Evolutionary conservation across 1,140 invertebrate genomes (phyloP).

Genomic region (Drosophila nigromelanica): DNA sequence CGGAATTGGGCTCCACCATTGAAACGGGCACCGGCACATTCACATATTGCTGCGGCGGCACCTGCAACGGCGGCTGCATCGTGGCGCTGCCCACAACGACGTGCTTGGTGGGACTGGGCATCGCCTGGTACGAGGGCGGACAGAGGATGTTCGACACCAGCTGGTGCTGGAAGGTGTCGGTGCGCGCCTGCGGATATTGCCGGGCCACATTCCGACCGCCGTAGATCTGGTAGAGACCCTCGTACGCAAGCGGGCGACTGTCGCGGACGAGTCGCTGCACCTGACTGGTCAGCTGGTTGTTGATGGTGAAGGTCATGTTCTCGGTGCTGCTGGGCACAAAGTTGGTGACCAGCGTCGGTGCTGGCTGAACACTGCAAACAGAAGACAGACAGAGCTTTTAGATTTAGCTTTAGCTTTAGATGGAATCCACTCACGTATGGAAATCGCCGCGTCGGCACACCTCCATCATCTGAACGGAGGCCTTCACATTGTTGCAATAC

Average conservation of each 20-base stretch:
- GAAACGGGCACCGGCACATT: slow-evolving; percentile 90
- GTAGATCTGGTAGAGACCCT: slow-evolving; percentile 94
- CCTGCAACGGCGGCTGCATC: slow-evolving; percentile 85
- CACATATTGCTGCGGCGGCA: slow-evolving; percentile 92
- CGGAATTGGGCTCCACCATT: slow-evolving; percentile 91
- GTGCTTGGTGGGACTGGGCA: slow-evolving; percentile 93
- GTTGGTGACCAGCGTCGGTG: slow-evolving; percentile 87
- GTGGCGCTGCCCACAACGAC: slow-evolving; percentile 93
- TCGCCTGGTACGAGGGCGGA: slow-evolving; percentile 92
- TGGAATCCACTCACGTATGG: slow-evolving; percentile 84
- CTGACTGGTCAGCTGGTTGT: slow-evolving; percentile 91
- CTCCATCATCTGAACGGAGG: slow-evolving; percentile 98
- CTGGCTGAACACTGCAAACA: slow-evolving; percentile 85
- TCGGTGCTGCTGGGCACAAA: slow-evolving; percentile 91
- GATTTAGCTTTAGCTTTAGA: too few relatives aligned
- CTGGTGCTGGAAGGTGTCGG: slow-evolving; percentile 93
- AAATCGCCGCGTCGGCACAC: slow-evolving; percentile 89
- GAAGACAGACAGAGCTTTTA: slow-evolving; percentile 24
- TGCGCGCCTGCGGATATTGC: slow-evolving; percentile 87
- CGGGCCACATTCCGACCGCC: slow-evolving; percentile 90
- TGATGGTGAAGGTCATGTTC: slow-evolving; percentile 95
- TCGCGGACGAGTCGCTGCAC: slow-evolving; percentile 88
- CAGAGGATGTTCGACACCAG: slow-evolving; percentile 96
- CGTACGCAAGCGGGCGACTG: slow-evolving; percentile 86
- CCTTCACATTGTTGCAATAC: slow-evolving; percentile 97